Percentiles rank a stretch among this genome's conserved stretches.
Conservation (phyloP, 2,888 invertebrate genomes). For the Mesorhabditis spiculigera region DNA sequence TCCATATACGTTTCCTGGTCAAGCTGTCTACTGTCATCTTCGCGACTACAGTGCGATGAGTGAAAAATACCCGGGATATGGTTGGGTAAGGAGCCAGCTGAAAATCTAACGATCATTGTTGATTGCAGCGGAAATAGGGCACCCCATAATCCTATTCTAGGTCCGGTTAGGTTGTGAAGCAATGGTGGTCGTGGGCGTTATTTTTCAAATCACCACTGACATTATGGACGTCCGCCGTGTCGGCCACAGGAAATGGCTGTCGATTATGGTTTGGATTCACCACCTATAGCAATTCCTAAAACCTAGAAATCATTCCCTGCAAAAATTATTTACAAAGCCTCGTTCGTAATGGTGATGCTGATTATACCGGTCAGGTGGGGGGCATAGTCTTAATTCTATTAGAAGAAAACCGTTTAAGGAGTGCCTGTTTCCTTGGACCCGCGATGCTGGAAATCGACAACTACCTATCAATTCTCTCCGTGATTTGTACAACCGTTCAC, state of each 20-base stretch:
- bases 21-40: slow-evolving; percentile 22
- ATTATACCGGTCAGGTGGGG: not conserved
- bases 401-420: slow-evolving; percentile 1
- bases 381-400: not conserved
- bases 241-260: slow-evolving; percentile 65
- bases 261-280: slow-evolving; percentile 66
- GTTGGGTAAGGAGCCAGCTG: not conserved
- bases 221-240: slow-evolving; percentile 43
- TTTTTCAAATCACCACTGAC: slow-evolving; percentile 44
- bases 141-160: slow-evolving; percentile 16
- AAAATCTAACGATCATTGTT: too few relatives aligned
- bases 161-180: slow-evolving; percentile 43
- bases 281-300: too few relatives aligned
- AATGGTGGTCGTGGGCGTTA: slow-evolving; percentile 33
- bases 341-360: not conserved
- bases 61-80: not conserved
- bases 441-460: slow-evolving; percentile 31
- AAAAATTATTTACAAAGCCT: not conserved
- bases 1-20: slow-evolving; percentile 1
- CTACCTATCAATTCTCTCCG: slow-evolving; percentile 21
- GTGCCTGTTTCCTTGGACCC: slow-evolving; percentile 59
- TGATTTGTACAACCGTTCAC: slow-evolving; percentile 30
- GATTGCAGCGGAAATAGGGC: not conserved
- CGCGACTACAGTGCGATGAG: slow-evolving; percentile 19
- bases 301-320: not conserved